phyloP scores from a whole-genome alignment of 2,797 vertebrate genomes.

The Pampus argenteus region DNA sequence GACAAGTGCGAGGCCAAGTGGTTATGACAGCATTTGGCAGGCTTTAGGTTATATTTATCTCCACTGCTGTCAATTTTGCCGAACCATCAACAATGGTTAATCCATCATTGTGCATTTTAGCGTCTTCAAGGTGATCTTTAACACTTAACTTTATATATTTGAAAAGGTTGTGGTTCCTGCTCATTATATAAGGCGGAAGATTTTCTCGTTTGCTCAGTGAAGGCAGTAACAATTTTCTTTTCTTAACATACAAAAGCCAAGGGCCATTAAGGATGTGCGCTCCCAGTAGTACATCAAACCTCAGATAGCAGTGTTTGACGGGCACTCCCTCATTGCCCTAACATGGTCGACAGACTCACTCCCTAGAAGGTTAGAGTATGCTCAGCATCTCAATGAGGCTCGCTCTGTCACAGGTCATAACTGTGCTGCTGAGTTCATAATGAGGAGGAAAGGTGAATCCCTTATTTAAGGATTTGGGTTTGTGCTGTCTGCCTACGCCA shows the following conservation, averaged over 20 bases:
- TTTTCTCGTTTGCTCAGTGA: conserved; percentile 19
- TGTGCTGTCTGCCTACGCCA: conserved; percentile 42
- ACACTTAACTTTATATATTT: conserved; percentile 41
- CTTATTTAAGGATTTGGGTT: conserved; percentile 59
- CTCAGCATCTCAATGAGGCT: conserved; percentile 75
- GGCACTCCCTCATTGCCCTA: conserved; percentile 71
- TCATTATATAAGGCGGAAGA: conserved; percentile 21
- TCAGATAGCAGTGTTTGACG: conserved; percentile 67
- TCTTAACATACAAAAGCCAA: conserved; percentile 45
- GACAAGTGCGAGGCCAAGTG: conserved; percentile 67
- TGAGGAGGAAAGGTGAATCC: conserved; percentile 62
- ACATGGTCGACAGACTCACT: conserved; percentile 67
- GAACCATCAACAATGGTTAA: conserved; percentile 62
- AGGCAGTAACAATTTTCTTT: conserved; percentile 38
- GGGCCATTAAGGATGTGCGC: conserved; percentile 50
- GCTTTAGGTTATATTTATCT: conserved; percentile 69
- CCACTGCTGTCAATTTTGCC: conserved; percentile 58
- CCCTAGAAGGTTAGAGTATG: conserved; percentile 60
- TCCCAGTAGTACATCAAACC: conserved; percentile 60
- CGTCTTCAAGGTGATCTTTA: conserved; percentile 72
- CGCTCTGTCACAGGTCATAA: conserved; percentile 68
- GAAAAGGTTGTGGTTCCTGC: conserved; percentile 32
- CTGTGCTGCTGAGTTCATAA: conserved; percentile 65
- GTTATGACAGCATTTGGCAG: conserved; percentile 73
- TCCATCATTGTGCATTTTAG: conserved; percentile 62